Evolutionary conservation across 2,797 vertebrate species (phyloP).

Genomic region (Meda fulgida): DNA sequence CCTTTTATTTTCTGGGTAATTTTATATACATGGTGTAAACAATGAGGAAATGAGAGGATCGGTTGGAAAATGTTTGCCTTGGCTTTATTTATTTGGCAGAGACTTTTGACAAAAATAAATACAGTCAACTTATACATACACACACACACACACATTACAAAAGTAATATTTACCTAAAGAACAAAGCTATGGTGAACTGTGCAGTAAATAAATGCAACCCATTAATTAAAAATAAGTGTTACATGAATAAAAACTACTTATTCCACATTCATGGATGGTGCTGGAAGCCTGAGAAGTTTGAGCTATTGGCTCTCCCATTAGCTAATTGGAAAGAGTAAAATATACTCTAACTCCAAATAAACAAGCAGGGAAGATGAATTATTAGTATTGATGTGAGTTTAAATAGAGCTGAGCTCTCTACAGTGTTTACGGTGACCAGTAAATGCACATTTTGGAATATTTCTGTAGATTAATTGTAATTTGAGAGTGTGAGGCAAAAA

Average conservation of each 20-base stretch:
- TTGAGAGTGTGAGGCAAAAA: background rate
- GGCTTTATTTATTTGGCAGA: slow-evolving; percentile 4
- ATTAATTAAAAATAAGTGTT: slow-evolving; percentile 2
- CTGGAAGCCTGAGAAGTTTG: background rate
- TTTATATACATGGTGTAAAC: background rate
- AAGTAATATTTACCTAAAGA: background rate
- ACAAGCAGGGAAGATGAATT: background rate
- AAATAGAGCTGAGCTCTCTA: background rate
- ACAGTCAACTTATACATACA: background rate
- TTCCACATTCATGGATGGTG: background rate
- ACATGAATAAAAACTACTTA: background rate
- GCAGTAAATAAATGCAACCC: background rate
- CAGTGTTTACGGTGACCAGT: background rate
- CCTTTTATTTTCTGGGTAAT: background rate
- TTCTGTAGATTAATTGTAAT: background rate
- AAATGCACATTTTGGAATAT: background rate
- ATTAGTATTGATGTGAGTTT: background rate
- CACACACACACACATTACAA: background rate
- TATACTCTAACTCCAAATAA: background rate
- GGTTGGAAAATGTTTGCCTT: background rate
- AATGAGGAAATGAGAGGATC: slow-evolving; percentile 6
- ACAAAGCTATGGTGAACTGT: background rate
- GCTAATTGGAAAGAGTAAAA: slow-evolving; percentile 1
- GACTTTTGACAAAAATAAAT: background rate
- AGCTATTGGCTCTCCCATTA: slow-evolving; percentile 5